phyloP scores from a whole-genome alignment of 2,113 vertebrate species.

The Cromileptes altivelis region DNA sequence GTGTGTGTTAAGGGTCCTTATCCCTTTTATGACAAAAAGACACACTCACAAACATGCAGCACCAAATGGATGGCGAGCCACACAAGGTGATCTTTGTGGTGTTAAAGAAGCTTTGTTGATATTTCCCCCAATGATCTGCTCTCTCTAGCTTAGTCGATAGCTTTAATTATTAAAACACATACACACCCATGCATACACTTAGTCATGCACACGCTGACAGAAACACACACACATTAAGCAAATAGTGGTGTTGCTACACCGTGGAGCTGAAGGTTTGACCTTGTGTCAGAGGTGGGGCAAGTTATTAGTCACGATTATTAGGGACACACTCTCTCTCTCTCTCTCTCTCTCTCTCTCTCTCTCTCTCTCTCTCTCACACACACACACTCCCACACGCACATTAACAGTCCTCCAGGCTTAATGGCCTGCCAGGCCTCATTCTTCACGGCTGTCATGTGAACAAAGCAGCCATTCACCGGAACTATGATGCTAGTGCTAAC shows the following conservation, averaged over 20 bases:
- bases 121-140: slow-evolving; percentile 67
- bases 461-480: slow-evolving; percentile 86
- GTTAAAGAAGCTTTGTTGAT: slow-evolving; percentile 73
- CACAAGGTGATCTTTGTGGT: slow-evolving; percentile 76
- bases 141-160: slow-evolving; percentile 68
- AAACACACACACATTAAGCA: slow-evolving; percentile 59
- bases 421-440: slow-evolving; percentile 83
- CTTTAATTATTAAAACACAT: slow-evolving; percentile 78
- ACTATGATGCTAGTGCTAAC: slow-evolving; percentile 79
- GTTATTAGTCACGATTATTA: slow-evolving; percentile 85
- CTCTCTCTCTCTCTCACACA: slow-evolving; percentile 28
- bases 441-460: slow-evolving; percentile 84
- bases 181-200: slow-evolving; percentile 69
- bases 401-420: slow-evolving; percentile 79
- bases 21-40: slow-evolving; percentile 44
- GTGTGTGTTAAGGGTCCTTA: slow-evolving; percentile 54
- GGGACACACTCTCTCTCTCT: slow-evolving; percentile 45
- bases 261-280: slow-evolving; percentile 74
- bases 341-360: slow-evolving; percentile 9
- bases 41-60: slow-evolving; percentile 12
- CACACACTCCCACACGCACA: slow-evolving; percentile 50
- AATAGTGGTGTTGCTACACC: slow-evolving; percentile 67
- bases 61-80: slow-evolving; percentile 54
- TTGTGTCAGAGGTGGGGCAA: slow-evolving; percentile 82
- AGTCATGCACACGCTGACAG: slow-evolving; percentile 37